These are phyloP conservation scores for Turritopsis rubra DNA, from an alignment of 30 jellyfish, hydroid and myxozoan genomes.

Conservation along the genomic window DNA sequence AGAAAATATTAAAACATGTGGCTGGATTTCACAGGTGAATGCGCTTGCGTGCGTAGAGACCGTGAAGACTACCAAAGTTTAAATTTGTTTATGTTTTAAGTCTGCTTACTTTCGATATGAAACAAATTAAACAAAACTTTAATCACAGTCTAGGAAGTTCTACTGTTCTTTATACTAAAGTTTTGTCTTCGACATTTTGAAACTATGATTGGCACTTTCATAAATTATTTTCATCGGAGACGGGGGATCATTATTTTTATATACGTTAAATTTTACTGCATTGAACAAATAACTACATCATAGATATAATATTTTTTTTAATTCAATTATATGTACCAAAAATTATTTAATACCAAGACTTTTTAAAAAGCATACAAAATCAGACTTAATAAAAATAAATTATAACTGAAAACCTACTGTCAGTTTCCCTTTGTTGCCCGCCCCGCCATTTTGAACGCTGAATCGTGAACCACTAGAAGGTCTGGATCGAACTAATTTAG, in stretches of 20 bases:
- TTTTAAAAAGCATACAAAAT: background rate
- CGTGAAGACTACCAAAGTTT: background rate
- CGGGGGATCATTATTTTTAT: constrained; percentile 27
- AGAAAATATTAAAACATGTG: constrained; percentile 18
- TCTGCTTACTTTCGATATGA: background rate
- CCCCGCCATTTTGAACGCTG: constrained; percentile 55
- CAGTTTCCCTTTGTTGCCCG: constrained; percentile 41
- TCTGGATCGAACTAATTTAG: constrained; percentile 96
- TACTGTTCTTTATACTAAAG: background rate
- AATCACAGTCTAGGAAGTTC: background rate
- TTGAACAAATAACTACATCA: background rate
- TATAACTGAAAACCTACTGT: background rate
- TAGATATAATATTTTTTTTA: no score
- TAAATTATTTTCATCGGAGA: background rate
- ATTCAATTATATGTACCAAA: background rate
- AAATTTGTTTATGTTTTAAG: background rate
- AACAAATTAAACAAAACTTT: background rate
- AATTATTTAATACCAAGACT: background rate
- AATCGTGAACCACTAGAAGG: constrained; percentile 68
- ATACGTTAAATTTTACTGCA: background rate
- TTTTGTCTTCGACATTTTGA: background rate
- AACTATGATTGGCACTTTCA: constrained; percentile 41
- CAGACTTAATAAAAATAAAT: background rate
- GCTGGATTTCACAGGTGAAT: constrained; percentile 25
- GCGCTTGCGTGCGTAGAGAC: constrained; percentile 21